Evolutionary conservation across 1,140 invertebrate genomes (phyloP).

Genomic region (Hyphantria cunea): DNA sequence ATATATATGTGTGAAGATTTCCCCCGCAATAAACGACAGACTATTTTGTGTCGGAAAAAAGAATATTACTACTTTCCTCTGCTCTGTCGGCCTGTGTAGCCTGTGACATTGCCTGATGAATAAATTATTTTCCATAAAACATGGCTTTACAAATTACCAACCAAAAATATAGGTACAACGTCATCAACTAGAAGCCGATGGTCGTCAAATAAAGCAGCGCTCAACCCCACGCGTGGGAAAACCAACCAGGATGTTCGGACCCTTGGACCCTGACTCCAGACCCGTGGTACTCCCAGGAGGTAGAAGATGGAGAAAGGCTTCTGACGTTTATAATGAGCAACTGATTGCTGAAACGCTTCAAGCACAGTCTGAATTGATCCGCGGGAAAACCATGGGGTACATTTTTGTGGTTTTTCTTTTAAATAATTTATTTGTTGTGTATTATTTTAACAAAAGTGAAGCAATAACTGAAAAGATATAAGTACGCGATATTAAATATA

Average conservation of each 20-base stretch:
- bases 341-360: conserved; percentile 89
- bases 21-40: too few species aligned
- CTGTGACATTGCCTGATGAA: too few species aligned
- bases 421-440: too few species aligned
- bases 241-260: conserved; percentile 81
- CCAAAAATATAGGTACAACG: conserved; percentile 11
- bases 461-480: too few species aligned
- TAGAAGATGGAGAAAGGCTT: conserved; percentile 87
- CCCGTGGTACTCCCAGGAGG: conserved; percentile 86
- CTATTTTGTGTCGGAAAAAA: too few species aligned
- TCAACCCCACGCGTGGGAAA: conserved; percentile 58
- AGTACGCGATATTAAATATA: too few species aligned
- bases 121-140: too few species aligned
- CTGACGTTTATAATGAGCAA: conserved; percentile 90
- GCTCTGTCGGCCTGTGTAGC: too few species aligned
- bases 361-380: conserved; percentile 88
- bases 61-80: too few species aligned
- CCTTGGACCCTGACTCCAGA: conserved; percentile 79
- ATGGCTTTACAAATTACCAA: neutral
- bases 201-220: conserved; percentile 63
- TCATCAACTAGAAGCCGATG: conserved; percentile 32
- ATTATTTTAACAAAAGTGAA: too few species aligned
- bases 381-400: conserved; percentile 88
- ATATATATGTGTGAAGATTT: too few species aligned
- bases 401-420: too few species aligned